phyloP scores from a whole-genome alignment of 2,888 invertebrate genomes.

The Kuschelorhynchus macadamiae region DNA sequence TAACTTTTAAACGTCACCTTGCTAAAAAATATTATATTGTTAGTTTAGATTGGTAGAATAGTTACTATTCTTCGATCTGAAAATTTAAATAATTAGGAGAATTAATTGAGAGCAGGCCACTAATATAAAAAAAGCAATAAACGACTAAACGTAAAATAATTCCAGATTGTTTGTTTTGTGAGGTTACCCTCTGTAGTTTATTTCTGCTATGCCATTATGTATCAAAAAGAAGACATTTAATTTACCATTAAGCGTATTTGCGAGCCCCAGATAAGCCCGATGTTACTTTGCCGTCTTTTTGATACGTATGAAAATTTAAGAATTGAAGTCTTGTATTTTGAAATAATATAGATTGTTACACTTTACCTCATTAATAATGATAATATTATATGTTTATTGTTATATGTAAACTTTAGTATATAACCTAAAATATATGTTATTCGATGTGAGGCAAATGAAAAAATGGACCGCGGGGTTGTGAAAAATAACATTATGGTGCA shows the following conservation, averaged over 20 bases:
- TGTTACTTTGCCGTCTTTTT: slow-evolving; percentile 18
- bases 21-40: too few relatives aligned
- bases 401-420: slow-evolving; percentile 53
- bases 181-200: too few relatives aligned
- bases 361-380: slow-evolving; percentile 34
- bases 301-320: slow-evolving; percentile 9
- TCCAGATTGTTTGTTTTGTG: too few relatives aligned
- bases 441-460: slow-evolving; percentile 53
- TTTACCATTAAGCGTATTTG: slow-evolving; percentile 18
- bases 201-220: slow-evolving; percentile 2
- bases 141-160: too few relatives aligned
- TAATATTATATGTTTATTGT: slow-evolving; percentile 48
- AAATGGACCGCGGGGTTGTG: slow-evolving; percentile 45
- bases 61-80: too few relatives aligned
- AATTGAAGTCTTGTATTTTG: slow-evolving; percentile 24
- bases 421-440: slow-evolving; percentile 46
- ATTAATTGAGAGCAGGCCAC: too few relatives aligned
- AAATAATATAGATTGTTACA: too few relatives aligned
- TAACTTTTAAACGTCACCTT: too few relatives aligned
- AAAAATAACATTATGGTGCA: slow-evolving; percentile 57
- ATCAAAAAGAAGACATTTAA: background rate
- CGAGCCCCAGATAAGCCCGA: slow-evolving; percentile 42
- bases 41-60: too few relatives aligned
- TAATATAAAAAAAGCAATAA: too few relatives aligned
- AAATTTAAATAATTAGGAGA: too few relatives aligned